Percentiles rank a stretch among this genome's conserved stretches.
phyloP scores from a whole-genome alignment of 1,140 invertebrate genomes.

The Campodea augens region DNA sequence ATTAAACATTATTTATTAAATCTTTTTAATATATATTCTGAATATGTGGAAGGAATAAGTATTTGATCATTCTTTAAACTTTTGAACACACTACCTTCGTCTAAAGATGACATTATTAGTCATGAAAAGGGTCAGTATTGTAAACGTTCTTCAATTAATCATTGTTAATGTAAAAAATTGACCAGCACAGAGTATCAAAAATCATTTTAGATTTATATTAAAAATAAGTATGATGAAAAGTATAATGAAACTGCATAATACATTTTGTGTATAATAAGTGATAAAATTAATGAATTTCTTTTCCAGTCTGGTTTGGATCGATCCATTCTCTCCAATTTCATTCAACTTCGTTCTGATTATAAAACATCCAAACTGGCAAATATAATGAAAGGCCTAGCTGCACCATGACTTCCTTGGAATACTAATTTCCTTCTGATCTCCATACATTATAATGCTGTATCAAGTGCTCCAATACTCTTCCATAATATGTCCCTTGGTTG shows the following conservation, averaged over 20 bases:
- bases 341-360: conserved; percentile 81
- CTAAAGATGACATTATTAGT: background rate
- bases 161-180: background rate
- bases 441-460: too few species aligned
- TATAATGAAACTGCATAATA: background rate
- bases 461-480: too few species aligned
- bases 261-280: conserved; percentile 4
- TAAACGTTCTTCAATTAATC: background rate
- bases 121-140: background rate
- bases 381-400: conserved; percentile 34
- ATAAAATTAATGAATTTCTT: conserved; percentile 16
- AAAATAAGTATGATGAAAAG: background rate
- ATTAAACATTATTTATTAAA: too few species aligned
- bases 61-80: too few species aligned
- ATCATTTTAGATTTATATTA: background rate
- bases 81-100: too few species aligned
- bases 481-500: too few species aligned
- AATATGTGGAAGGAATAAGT: too few species aligned
- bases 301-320: conserved; percentile 69
- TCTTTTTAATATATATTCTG: too few species aligned
- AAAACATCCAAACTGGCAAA: conserved; percentile 62
- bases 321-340: conserved; percentile 71
- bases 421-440: too few species aligned
- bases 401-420: background rate
- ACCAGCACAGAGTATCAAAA: background rate